These are phyloP conservation scores for Nothobranchius kuhntae DNA, from an alignment of 2,113 vertebrate species.

Conservation along the genomic window DNA sequence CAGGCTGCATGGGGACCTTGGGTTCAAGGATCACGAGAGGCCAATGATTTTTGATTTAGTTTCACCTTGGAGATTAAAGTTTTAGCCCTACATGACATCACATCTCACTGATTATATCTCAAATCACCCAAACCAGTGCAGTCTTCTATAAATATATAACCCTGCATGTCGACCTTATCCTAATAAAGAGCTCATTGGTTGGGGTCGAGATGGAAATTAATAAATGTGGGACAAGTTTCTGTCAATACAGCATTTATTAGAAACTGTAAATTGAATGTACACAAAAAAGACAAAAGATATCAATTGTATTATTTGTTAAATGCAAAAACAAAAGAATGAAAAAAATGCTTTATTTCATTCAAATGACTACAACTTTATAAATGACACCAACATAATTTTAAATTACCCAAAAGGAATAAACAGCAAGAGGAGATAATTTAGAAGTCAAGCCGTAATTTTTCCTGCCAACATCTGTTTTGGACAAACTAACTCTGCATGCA, in stretches of 20 bases:
- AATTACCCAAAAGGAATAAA: conserved; percentile 17
- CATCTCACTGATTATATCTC: background rate
- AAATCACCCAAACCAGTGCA: background rate
- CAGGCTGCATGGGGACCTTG: background rate
- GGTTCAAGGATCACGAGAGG: background rate
- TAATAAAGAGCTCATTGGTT: background rate
- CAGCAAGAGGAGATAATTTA: conserved; percentile 32
- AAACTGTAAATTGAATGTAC: too few species aligned
- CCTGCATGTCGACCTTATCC: background rate
- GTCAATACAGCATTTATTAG: too few species aligned
- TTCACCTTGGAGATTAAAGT: background rate
- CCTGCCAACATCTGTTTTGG: conserved; percentile 52
- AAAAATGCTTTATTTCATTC: background rate
- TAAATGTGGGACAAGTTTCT: background rate
- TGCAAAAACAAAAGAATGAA: too few species aligned
- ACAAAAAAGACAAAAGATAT: too few species aligned
- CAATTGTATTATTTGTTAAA: too few species aligned
- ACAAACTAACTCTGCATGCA: conserved; percentile 31
- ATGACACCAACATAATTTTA: conserved; percentile 19
- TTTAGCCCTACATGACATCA: background rate
- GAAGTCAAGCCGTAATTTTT: conserved; percentile 46
- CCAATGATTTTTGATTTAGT: background rate
- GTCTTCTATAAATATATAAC: background rate
- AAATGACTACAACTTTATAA: conserved; percentile 16
- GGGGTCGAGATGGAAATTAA: too few species aligned